Evolutionary conservation across 2,797 vertebrate species (phyloP).

Genomic region (Lacerta viridis): DNA sequence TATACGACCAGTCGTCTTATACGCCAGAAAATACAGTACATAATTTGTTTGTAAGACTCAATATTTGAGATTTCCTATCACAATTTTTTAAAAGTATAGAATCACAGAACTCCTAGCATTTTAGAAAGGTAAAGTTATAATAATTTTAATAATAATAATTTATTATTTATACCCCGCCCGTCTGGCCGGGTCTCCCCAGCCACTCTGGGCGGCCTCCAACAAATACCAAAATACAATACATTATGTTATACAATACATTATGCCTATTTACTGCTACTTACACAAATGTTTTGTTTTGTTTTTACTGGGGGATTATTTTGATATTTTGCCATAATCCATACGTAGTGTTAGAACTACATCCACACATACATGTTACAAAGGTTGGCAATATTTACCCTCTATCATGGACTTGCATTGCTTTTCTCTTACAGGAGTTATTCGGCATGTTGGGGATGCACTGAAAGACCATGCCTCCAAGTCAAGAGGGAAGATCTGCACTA

Average conservation of each 20-base stretch:
- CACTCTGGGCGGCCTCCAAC: too few relatives aligned
- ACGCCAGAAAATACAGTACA: too few relatives aligned
- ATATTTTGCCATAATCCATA: background rate
- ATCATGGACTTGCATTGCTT: background rate
- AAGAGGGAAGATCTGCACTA: slow-evolving; percentile 97
- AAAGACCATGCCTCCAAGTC: slow-evolving; percentile 99
- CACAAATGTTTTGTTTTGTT: background rate
- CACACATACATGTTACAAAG: background rate
- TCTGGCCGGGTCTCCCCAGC: too few relatives aligned
- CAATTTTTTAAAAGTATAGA: background rate
- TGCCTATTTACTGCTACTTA: background rate
- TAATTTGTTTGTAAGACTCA: too few relatives aligned
- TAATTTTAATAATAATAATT: too few relatives aligned
- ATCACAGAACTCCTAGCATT: background rate
- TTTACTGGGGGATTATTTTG: background rate
- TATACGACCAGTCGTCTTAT: too few relatives aligned
- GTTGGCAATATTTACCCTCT: background rate
- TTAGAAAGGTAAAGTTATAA: background rate
- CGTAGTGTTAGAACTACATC: background rate
- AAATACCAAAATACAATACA: too few relatives aligned
- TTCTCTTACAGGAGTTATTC: slow-evolving; percentile 90
- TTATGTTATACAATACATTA: background rate
- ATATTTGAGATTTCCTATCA: background rate
- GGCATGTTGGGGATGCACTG: slow-evolving; percentile 96
- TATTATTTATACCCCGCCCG: too few relatives aligned